These are phyloP conservation scores for Hypsopygia costalis DNA, from an alignment of 2,888 invertebrate species.

Conservation along the genomic window DNA sequence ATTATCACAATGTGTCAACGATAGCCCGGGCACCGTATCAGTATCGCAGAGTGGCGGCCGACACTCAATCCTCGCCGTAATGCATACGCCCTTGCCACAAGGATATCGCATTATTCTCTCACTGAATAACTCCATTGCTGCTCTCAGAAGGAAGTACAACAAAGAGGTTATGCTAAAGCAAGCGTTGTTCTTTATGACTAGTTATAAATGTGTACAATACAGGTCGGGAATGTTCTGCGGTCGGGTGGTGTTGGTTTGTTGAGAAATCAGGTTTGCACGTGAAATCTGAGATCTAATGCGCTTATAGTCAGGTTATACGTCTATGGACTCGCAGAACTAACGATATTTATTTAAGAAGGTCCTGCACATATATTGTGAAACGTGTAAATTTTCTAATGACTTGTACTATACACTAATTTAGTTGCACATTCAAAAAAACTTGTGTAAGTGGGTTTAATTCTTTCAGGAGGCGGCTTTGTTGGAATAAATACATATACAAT, in stretches of 20 bases:
- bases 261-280: constrained; percentile 18
- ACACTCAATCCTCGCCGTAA: constrained; percentile 50
- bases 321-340: background rate
- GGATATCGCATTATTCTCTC: constrained; percentile 24
- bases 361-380: too few species aligned
- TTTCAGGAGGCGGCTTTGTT: too few species aligned
- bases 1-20: constrained; percentile 15
- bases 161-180: background rate
- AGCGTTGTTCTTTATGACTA: background rate
- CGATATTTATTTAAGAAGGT: too few species aligned
- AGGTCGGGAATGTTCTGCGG: constrained; percentile 9
- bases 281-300: constrained; percentile 21
- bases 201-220: background rate
- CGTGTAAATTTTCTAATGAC: too few species aligned
- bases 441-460: too few species aligned
- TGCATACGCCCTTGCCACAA: constrained; percentile 56
- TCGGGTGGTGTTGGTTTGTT: constrained; percentile 2
- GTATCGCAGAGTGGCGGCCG: constrained; percentile 20
- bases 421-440: too few species aligned
- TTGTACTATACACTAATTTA: too few species aligned
- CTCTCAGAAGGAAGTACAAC: background rate
- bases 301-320: constrained; percentile 14
- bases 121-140: constrained; percentile 1
- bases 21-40: constrained; percentile 13
- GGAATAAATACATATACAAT: too few species aligned